These are phyloP conservation scores for Picus viridis DNA, from an alignment of 2,797 vertebrate genomes.

Conservation along the genomic window DNA sequence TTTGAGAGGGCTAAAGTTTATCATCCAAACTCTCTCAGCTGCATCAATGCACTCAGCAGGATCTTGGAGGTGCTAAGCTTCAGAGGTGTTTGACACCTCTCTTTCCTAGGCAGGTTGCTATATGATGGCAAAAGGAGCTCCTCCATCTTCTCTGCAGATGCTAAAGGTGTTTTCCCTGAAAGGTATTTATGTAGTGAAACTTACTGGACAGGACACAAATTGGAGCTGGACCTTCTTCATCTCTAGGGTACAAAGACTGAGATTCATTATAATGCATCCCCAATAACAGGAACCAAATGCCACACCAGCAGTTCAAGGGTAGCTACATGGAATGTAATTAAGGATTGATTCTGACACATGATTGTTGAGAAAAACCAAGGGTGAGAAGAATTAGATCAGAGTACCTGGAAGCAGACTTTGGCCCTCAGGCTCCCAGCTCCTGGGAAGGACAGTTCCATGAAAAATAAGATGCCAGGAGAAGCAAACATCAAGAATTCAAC, in stretches of 20 bases:
- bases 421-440: neutral
- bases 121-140: neutral
- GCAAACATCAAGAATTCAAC: slow-evolving; percentile 8
- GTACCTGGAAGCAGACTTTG: neutral
- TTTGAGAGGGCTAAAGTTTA: slow-evolving; percentile 14
- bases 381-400: neutral
- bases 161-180: neutral
- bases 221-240: neutral
- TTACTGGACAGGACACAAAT: neutral
- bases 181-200: neutral
- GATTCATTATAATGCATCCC: neutral
- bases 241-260: neutral
- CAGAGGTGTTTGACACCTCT: neutral
- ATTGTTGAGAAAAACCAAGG: neutral
- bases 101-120: neutral
- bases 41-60: neutral
- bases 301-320: neutral
- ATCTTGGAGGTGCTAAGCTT: neutral
- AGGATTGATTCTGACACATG: neutral
- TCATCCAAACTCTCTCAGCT: neutral
- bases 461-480: slow-evolving; percentile 21
- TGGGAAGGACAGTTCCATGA: neutral
- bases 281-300: neutral
- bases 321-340: neutral
- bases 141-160: neutral